Base-by-base conservation (phyloP, 2,113 vertebrate genomes). In the Anarrhichthys ocellatus region DNA sequence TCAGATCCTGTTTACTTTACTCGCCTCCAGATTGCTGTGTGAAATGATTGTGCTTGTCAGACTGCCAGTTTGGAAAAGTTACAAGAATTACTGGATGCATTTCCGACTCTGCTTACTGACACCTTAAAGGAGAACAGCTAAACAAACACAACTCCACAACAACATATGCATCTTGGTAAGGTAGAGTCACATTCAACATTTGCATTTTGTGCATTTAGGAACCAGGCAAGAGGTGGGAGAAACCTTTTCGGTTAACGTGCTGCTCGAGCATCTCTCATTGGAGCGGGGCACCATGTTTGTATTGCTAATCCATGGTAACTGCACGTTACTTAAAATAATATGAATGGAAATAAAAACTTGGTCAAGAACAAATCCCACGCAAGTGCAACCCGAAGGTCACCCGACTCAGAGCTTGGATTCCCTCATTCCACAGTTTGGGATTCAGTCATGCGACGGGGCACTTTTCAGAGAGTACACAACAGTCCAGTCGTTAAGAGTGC, bases 401-500 rank as follows among this genome's bases (percentile, higher is more conserved):
- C 63, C 69, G 83, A 80, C 59, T 46, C 6, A n/a, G 66, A 80
- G 29, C 46, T 48, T 42, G 34, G 42, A 44, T 52, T 69, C n/a
- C 27, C 71, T 59, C 50, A 15, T 24, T 48, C 34, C 2, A 24
- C 42, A 61, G 34, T 3, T 48, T n/a, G 1, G 34, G 63, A 69
- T 40, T 62, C 77, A 76, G 80, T 81, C 64, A 66, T 61, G 70
- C 65, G 2, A 42, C 13, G 2, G 80, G 50, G 58, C 76, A 78
- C 87, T 80, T 85, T 85, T 83, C 79, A 82, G 44, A 78, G 73
- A 20, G 70, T 50, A 82, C 78, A 78, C 73, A 82, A 4, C n/a
- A 1, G 36, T 71, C 73, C 85, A 84, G 89, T 88, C 54, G 74
- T 87, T 90, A 88, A 76, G 84, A 82, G 84, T 76, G 67, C 88